A percentile compares a stretch with the other conserved stretches of the same genome.
phyloP scores from a whole-genome alignment of 2,888 invertebrate genomes.

The Empis livida region DNA sequence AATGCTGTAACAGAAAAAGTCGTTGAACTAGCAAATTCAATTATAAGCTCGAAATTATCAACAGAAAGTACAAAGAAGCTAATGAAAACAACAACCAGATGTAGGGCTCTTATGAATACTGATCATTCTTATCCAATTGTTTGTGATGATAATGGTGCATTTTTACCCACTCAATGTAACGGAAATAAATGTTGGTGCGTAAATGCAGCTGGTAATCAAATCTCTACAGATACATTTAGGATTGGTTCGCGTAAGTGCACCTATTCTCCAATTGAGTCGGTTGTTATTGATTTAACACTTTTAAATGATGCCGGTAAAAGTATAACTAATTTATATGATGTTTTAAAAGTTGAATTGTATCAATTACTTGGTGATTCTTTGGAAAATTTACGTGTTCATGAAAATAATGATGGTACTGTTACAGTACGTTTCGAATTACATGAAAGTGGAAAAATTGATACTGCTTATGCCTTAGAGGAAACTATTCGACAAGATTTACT shows the following conservation, averaged over 20 bases:
- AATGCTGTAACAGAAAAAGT: constrained; percentile 32
- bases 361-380: constrained; percentile 37
- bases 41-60: constrained; percentile 31
- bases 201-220: constrained; percentile 66
- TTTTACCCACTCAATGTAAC: constrained; percentile 63
- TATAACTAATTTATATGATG: constrained; percentile 39
- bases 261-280: constrained; percentile 58
- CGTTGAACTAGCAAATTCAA: constrained; percentile 25
- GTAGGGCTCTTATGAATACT: constrained; percentile 35
- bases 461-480: constrained; percentile 67
- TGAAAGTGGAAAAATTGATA: constrained; percentile 62
- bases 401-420: constrained; percentile 38
- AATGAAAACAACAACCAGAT: constrained; percentile 31
- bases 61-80: constrained; percentile 22
- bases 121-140: constrained; percentile 37
- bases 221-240: constrained; percentile 47
- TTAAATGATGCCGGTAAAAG: constrained; percentile 42
- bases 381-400: constrained; percentile 41
- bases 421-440: constrained; percentile 50
- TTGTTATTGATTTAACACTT: constrained; percentile 61
- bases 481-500: constrained; percentile 43
- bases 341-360: constrained; percentile 33
- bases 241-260: constrained; percentile 43
- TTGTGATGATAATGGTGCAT: constrained; percentile 57
- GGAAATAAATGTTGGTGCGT: constrained; percentile 71